Evolutionary conservation across 1,140 invertebrate genomes (phyloP).

Genomic region (Drosophila orena): DNA sequence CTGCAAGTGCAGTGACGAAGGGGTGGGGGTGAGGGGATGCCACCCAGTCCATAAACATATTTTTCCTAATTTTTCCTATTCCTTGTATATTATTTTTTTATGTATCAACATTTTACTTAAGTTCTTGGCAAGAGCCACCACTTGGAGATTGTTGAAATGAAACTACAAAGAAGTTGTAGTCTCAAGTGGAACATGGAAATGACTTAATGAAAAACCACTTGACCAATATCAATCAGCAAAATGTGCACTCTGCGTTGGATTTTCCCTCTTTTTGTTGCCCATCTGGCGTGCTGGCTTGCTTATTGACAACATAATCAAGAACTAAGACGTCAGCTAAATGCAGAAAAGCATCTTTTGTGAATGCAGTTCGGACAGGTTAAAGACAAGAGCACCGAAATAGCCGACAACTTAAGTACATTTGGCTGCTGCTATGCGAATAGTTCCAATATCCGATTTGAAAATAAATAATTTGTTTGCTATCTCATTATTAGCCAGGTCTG

Average conservation of each 20-base stretch:
- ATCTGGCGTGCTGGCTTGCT: conserved; percentile 13
- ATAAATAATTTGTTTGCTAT: conserved; percentile 11
- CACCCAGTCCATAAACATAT: conserved; percentile 30
- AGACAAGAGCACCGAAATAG: background rate
- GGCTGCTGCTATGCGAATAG: conserved; percentile 29
- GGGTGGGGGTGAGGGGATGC: no score
- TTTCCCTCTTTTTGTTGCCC: background rate
- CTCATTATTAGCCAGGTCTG: conserved; percentile 39
- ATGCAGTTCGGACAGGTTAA: conserved; percentile 1
- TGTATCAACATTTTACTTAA: conserved; percentile 37
- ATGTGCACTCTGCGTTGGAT: conserved; percentile 22
- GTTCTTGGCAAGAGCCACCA: conserved; percentile 35
- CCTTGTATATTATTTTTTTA: conserved; percentile 45
- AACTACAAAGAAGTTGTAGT: conserved; percentile 46
- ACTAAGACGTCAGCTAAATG: conserved; percentile 13
- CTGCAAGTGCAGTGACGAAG: conserved; percentile 33
- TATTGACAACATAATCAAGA: conserved; percentile 42
- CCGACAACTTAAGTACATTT: conserved; percentile 13
- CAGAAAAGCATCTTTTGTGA: background rate
- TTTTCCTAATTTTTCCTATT: conserved; percentile 61
- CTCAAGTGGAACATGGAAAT: conserved; percentile 51
- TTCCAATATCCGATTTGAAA: conserved; percentile 30
- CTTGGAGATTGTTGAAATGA: conserved; percentile 51
- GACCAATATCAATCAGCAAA: conserved; percentile 45
- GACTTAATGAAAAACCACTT: conserved; percentile 57